Evolutionary conservation across 2,113 vertebrate species (phyloP), one percentile per base, ranked within the genome.

Genomic region (Alosa alosa): DNA sequence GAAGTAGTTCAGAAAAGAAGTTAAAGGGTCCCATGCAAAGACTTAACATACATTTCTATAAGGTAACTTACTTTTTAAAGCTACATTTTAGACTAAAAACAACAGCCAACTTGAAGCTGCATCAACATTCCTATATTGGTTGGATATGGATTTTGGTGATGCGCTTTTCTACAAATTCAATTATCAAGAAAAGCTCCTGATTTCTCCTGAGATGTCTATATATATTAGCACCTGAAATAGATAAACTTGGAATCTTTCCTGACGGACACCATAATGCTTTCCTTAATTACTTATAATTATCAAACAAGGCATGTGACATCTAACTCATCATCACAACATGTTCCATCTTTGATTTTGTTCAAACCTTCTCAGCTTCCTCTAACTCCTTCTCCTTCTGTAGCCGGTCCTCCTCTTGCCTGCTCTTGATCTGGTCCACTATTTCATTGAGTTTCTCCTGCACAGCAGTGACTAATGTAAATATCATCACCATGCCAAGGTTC

Each of bases 401-500:
- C 41, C 41, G 2, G 41, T 99, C 98, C 84, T 99, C 97, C 88
- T 99, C 98, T 94, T 91, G 94, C 92, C 97, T 95, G 82, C 93
- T 97, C 93, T 98, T 99, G 87, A 97, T 97, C 86, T 96, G 92
- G 94, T 99, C 98, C 46, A 99, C 96, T 82, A 99, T 97, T 95
- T 98, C 96, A 86, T 99, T 99, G 84, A 99, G 95, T 92, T 97
- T 99, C 83, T 99, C 98, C 92, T 99, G 98, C 47, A 99, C 97
- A 41, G 97, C 97, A 57, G 97, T 98, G 31, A 99, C 98, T 89
- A 99, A 90, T 22, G 97, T 98, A 92, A 99, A 99, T 84, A 99
- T 99, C 98, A 99, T 99, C 46, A 99, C 98, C 97, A 99, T 97
- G 84, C 98, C 98, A 85, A 98, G 93, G 91, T 99, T 99, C 91